Evolutionary conservation across 2,888 invertebrate genomes (phyloP), one percentile per base, ranked within the genome.

Genomic region (Acleris emargana): DNA sequence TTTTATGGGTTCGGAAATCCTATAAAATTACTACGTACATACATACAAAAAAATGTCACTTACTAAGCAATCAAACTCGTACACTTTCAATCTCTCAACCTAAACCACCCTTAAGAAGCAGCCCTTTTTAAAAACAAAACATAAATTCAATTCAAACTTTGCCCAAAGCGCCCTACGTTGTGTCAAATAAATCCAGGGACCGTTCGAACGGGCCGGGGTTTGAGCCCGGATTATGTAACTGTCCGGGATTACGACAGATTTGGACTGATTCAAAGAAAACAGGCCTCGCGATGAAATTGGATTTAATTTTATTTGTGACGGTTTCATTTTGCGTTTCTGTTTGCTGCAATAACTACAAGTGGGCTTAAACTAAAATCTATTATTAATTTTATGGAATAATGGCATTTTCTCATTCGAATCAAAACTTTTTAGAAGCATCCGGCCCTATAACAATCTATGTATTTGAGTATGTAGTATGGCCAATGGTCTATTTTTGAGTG

Each of bases 51-150:
- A 25, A 6, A 6, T 6, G 25, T 6, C 7, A 25, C 25, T 25
- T 25, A 25, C 7, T 25, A 25, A 25, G 25, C 7, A 25, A 25
- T 25, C 25, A 25, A 6, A 7, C 25, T 32, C 9, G 9, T 9
- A 32, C 9, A 32, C 32, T 32, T 32, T 32, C 32, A 32, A 9
- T 38, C 38, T 38, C 13, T 13, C 38, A 4, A 13, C 38, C 38
- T 13, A 38, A 38, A 38, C 38, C 38, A 38, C 38, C 38, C 38
- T 38, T 38, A 38, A 38, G 38, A 38, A 16, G 17, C 51, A 52
- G 59, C 59, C 55, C 62, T 62, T 62, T 42, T 55, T 49, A 62
- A 62, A 62, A 62, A 55, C 55, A 61, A 25, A 62, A 50, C 62
- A 45, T 17, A 55, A 55, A 55, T 62, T 62, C 62, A 55, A 62